These are phyloP conservation scores for Ips nitidus DNA, from an alignment of 1,140 invertebrate species.

Conservation along the genomic window DNA sequence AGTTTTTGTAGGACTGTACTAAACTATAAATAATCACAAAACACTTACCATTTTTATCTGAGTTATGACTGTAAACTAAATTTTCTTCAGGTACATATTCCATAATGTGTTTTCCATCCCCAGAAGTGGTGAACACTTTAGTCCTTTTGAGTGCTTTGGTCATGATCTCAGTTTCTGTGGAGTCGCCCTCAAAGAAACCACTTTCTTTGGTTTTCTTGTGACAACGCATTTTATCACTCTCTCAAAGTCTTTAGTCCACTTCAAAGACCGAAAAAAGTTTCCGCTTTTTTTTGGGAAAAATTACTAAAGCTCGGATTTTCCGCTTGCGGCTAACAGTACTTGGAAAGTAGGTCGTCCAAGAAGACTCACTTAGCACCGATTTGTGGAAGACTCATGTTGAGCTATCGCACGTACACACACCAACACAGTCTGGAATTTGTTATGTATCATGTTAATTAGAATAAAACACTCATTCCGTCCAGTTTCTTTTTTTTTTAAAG, in stretches of 20 bases:
- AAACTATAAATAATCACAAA: too few species aligned
- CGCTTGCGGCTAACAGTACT: slow-evolving; percentile 33
- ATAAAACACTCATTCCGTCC: slow-evolving; percentile 17
- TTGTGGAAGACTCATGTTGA: too few species aligned
- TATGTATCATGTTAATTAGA: not conserved
- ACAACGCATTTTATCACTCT: slow-evolving; percentile 47
- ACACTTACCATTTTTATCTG: slow-evolving; percentile 44
- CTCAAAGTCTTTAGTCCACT: not conserved
- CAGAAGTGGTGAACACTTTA: slow-evolving; percentile 48
- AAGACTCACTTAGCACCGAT: slow-evolving; percentile 19
- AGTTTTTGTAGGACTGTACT: too few species aligned
- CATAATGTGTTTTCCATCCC: slow-evolving; percentile 44
- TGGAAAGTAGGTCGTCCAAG: slow-evolving; percentile 39
- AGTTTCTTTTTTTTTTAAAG: slow-evolving; percentile 15
- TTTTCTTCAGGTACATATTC: slow-evolving; percentile 48
- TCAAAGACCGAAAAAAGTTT: not conserved
- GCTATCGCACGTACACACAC: not conserved
- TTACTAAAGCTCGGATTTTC: slow-evolving; percentile 1
- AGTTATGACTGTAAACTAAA: slow-evolving; percentile 43
- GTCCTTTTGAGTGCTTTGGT: slow-evolving; percentile 52
- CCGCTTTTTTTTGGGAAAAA: slow-evolving; percentile 3
- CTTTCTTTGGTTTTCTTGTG: slow-evolving; percentile 54
- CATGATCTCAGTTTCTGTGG: slow-evolving; percentile 50
- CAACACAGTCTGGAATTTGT: not conserved
- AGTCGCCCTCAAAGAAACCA: slow-evolving; percentile 53